Conservation (phyloP, 2,888 invertebrate species). For the Elysia crispata region DNA sequence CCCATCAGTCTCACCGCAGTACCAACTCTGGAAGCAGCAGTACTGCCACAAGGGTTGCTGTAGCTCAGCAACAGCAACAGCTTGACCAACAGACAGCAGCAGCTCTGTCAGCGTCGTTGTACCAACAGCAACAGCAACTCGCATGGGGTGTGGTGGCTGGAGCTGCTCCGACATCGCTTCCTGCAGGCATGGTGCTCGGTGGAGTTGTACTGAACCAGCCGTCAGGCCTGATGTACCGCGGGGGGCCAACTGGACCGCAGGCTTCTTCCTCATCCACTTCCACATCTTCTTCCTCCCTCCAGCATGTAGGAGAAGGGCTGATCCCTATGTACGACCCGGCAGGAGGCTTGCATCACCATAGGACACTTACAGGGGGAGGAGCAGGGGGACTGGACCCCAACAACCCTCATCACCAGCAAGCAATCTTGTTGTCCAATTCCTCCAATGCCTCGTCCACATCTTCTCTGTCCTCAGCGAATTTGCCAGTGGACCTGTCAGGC, state of each 20-base stretch:
- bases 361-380: constrained; percentile 42
- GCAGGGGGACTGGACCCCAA: constrained; percentile 33
- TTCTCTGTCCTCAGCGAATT: constrained; percentile 41
- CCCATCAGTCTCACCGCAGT: constrained; percentile 30
- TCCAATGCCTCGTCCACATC: constrained; percentile 44
- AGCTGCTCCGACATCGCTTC: background rate
- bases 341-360: background rate
- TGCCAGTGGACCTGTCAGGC: constrained; percentile 48
- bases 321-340: constrained; percentile 14
- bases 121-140: constrained; percentile 64
- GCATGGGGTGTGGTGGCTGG: constrained; percentile 45
- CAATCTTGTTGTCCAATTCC: background rate
- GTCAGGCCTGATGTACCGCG: constrained; percentile 37
- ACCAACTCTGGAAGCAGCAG: too few relatives aligned
- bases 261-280: constrained; percentile 44
- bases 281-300: constrained; percentile 50
- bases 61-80: background rate
- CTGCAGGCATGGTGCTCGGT: constrained; percentile 37
- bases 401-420: constrained; percentile 34
- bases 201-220: constrained; percentile 40
- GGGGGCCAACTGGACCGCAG: constrained; percentile 15
- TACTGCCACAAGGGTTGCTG: constrained; percentile 11
- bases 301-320: constrained; percentile 29
- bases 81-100: constrained; percentile 27
- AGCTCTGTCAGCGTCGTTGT: constrained; percentile 51